phyloP scores from a whole-genome alignment of 2,888 invertebrate species.

The Cryptocheilus praepositus region DNA sequence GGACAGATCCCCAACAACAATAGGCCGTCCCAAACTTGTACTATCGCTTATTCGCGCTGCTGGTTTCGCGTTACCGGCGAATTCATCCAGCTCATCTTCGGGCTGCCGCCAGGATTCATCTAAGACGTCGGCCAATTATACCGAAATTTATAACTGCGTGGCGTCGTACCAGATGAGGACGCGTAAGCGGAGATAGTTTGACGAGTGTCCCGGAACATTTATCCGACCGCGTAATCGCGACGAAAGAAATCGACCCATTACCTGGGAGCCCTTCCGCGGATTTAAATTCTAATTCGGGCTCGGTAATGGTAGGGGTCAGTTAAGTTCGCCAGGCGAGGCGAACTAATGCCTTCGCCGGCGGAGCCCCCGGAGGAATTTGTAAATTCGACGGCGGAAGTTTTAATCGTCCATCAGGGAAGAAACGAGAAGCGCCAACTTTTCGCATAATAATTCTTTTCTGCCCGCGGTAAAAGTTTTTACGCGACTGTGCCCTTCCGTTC shows the following conservation, averaged over 20 bases:
- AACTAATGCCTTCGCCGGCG: conserved; percentile 45
- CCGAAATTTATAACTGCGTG: neutral
- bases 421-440: conserved; percentile 62
- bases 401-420: conserved; percentile 66
- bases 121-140: neutral
- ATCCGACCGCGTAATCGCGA: conserved; percentile 35
- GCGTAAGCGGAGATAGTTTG: conserved; percentile 12
- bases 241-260: conserved; percentile 59
- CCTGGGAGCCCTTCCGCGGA: conserved; percentile 50
- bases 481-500: neutral
- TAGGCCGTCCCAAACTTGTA: too few relatives aligned
- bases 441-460: conserved; percentile 62
- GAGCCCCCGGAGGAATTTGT: conserved; percentile 63
- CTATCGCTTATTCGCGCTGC: too few relatives aligned
- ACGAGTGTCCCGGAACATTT: conserved; percentile 13
- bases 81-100: too few relatives aligned
- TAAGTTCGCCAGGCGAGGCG: conserved; percentile 45
- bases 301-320: conserved; percentile 41
- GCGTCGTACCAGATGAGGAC: neutral
- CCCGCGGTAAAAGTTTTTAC: conserved; percentile 1
- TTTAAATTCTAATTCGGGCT: conserved; percentile 61
- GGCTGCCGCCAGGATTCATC: too few relatives aligned
- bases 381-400: conserved; percentile 68
- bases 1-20: too few relatives aligned
- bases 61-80: too few relatives aligned